Evolutionary conservation across 2,888 invertebrate species (phyloP), one percentile per base, ranked within the genome.

Genomic region (Alviniconcha strummeri): DNA sequence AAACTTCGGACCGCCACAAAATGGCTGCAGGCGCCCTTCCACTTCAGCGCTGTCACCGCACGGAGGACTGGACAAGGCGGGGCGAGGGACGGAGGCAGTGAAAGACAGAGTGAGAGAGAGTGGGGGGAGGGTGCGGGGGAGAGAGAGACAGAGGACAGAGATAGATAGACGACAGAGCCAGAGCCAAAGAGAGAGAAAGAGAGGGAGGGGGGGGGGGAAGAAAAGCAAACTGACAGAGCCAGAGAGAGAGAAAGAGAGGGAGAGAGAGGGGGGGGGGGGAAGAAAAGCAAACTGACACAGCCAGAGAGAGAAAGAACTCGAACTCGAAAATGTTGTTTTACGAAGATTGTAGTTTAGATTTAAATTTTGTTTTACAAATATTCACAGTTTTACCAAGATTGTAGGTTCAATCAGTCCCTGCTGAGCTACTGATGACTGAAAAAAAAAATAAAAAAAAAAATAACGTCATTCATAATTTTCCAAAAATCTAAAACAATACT

Each of bases 21-120:
- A 67, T 52, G 56, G 78, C 78, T 17, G 15, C 64, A 15, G 78
- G 78, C 56, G 57, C n/a, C 55, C 60, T 75, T 75, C 55, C 75
- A 54, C 55, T 55, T 75, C 55, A 13, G 55, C 6, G 36, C 36
- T 36, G 36, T 36, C 36, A 36, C 3, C 36, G 54, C 55, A 55
- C 54, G 75, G 52, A 36, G 54, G 54, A 75, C 55, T 75, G 75
- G 75, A 55, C 72, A 74, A 36, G 75, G 56, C 13, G 52, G 52
- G 60, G 67, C n/a, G 78, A 57, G 69, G 17, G 19, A 64, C 13
- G 54, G 54, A 76, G 82, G n/a, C 54, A 75, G 67, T 71, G 69
- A 69, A 15, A 78, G 57, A 69, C 56, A 55, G 71, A 13, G n/a
- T 17, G 5, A 57, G 7, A 17, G 9, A 52, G 55, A 17, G 17